Evolutionary conservation across 2,888 invertebrate species (phyloP), one percentile per base, ranked within the genome.

Genomic region (Herminia tarsipennalis): DNA sequence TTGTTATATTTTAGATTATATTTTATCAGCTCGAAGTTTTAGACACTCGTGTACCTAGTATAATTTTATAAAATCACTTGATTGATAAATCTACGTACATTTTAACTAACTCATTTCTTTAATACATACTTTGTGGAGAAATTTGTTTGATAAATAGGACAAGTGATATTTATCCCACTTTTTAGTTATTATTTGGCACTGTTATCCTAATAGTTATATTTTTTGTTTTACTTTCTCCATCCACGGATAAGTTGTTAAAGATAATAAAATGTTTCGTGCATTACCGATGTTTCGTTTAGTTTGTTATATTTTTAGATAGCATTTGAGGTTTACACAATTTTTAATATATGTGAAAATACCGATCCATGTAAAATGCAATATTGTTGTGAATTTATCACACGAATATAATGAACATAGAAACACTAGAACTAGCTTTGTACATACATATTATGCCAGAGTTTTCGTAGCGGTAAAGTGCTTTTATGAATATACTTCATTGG

Each of bases 1-100:
- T 89, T 88, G 83, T 88, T 89, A 82, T 87, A 77, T 86, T 88
- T 87, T 86, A 84, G 83, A 85, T 87, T 83, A 81, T 87, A 86
- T 86, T 83, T 83, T 85, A 85, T 82, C 70, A 81, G 82, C 84
- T 83, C 65, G 74, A 78, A 77, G 70, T 81, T 83, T 81, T 83
- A 76, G 79, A 84, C 76, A 74, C 65, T 64, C 70, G 68, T 82
- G 73, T 84, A 82, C 66, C 72, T 84, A 80, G 76, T 70, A 72
- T 76, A 76, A 77, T 81, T 81, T 79, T 77, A 80, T 62, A 70
- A 69, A 73, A 78, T 69, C 75, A 76, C 76, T 83, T 67, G 66
- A 72, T 75, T 68, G 67, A 77, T 70, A 66, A 43, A 73, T 75
- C 63, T 60, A 70, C 47, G 53, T 55, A 56, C 48, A 52, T 66